Conservation (phyloP, 2,888 invertebrate species). For the Papilio demoleus region DNA sequence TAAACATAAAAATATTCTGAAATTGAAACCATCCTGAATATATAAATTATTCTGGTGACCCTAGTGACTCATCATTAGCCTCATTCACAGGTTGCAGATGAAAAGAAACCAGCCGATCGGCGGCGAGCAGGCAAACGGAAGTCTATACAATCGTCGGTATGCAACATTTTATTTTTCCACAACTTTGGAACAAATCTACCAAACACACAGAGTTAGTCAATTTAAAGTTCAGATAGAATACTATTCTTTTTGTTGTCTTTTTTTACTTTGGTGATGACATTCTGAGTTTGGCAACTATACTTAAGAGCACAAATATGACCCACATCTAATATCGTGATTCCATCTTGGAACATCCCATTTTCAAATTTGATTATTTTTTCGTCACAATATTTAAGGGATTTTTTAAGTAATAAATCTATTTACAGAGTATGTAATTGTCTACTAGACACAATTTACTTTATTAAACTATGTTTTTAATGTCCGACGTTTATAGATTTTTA, state of each 20-base stretch:
- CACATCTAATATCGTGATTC: too few species aligned
- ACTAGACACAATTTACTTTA: too few species aligned
- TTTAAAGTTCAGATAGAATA: background rate
- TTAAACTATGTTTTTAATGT: too few species aligned
- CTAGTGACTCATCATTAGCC: constrained; percentile 66
- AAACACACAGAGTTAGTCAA: background rate
- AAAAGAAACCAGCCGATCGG: constrained; percentile 76
- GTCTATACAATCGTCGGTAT: constrained; percentile 65
- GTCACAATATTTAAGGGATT: too few species aligned
- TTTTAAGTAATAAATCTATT: too few species aligned
- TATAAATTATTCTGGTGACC: constrained; percentile 32
- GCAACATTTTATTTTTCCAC: constrained; percentile 55
- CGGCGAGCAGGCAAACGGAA: constrained; percentile 70
- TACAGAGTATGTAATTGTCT: too few species aligned
- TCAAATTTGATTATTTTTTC: too few species aligned
- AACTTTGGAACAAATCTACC: constrained; percentile 41
- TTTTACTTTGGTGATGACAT: too few species aligned
- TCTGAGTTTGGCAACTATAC: too few species aligned
- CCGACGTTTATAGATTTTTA: too few species aligned
- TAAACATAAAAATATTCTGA: background rate
- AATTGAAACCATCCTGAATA: background rate
- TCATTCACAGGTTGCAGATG: constrained; percentile 70
- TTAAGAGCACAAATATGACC: too few species aligned
- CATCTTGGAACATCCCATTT: too few species aligned
- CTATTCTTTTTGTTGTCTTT: background rate